These are phyloP conservation scores for Bufo gargarizans DNA, from an alignment of 2,113 vertebrate species.

Conservation along the genomic window DNA sequence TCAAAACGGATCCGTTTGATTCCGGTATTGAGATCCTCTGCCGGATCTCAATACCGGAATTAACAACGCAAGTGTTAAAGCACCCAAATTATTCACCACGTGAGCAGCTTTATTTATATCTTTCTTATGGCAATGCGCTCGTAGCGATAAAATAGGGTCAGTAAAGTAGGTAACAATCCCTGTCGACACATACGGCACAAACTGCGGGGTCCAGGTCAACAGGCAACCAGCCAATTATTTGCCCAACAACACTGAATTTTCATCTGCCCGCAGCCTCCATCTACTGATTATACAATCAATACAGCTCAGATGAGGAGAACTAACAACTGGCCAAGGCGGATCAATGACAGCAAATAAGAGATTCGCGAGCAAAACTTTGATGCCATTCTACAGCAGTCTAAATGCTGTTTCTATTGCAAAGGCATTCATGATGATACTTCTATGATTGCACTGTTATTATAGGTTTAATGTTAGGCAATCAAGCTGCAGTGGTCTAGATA, in stretches of 20 bases:
- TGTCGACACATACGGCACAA: slow-evolving; percentile 72
- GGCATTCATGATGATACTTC: slow-evolving; percentile 94
- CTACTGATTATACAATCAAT: slow-evolving; percentile 99
- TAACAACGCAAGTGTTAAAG: no score
- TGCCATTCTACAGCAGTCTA: slow-evolving; percentile 92
- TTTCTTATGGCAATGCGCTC: slow-evolving; percentile 76
- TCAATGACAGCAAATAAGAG: slow-evolving; percentile 99
- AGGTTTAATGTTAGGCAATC: slow-evolving; percentile 99
- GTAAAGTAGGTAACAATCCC: slow-evolving; percentile 78
- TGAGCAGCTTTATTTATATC: slow-evolving; percentile 77
- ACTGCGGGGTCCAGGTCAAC: slow-evolving; percentile 89
- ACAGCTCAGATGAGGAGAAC: slow-evolving; percentile 96
- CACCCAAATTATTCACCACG: slow-evolving; percentile 69
- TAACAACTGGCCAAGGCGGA: slow-evolving; percentile 97
- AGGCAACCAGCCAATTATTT: slow-evolving; percentile 96
- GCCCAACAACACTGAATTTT: slow-evolving; percentile 94
- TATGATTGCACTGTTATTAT: slow-evolving; percentile 99
- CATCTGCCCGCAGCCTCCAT: slow-evolving; percentile 92
- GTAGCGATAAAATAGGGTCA: slow-evolving; percentile 74
- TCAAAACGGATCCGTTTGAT: no score
- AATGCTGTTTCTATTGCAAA: slow-evolving; percentile 89
- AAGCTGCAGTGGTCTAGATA: slow-evolving; percentile 99
- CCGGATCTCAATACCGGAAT: no score
- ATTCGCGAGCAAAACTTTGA: slow-evolving; percentile 96
- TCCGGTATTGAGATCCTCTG: no score